These are phyloP conservation scores for Psococerastis gibbosa DNA, from an alignment of 2,888 invertebrate genomes.

Conservation along the genomic window DNA sequence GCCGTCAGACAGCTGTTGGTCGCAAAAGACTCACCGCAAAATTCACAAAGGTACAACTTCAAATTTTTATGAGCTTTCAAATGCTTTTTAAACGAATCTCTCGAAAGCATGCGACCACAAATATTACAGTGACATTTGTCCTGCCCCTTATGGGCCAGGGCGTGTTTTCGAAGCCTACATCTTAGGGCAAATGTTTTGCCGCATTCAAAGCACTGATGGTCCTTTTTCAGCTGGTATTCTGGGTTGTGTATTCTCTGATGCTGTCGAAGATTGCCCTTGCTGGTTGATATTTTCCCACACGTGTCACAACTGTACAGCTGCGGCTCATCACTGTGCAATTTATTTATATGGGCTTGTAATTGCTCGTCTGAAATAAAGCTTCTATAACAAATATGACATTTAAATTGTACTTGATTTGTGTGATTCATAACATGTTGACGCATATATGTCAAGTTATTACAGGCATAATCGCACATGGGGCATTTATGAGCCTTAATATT, in stretches of 20 bases:
- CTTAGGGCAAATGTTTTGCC: slow-evolving; percentile 5
- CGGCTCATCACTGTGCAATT: slow-evolving; percentile 5
- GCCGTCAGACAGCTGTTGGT: slow-evolving; percentile 13
- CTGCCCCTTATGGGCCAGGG: slow-evolving; percentile 3
- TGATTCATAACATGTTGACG: slow-evolving; percentile 8
- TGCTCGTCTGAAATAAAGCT: slow-evolving; percentile 5
- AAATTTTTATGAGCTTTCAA: slow-evolving; percentile 27
- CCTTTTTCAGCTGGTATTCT: slow-evolving; percentile 3
- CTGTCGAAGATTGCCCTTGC: slow-evolving; percentile 7
- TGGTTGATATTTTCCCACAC: slow-evolving; percentile 8
- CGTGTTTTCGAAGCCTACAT: not conserved
- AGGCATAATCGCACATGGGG: slow-evolving; percentile 9
- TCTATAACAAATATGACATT: slow-evolving; percentile 10
- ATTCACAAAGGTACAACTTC: slow-evolving; percentile 22
- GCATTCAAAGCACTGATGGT: slow-evolving; percentile 6
- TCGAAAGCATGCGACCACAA: slow-evolving; percentile 1
- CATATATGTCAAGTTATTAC: slow-evolving; percentile 8
- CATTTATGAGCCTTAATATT: slow-evolving; percentile 6
- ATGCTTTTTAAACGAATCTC: slow-evolving; percentile 19
- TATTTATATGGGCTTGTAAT: slow-evolving; percentile 10
- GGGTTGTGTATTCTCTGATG: slow-evolving; percentile 8
- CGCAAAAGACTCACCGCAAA: slow-evolving; percentile 25
- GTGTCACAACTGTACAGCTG: slow-evolving; percentile 3
- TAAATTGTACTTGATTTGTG: slow-evolving; percentile 8
- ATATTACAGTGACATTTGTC: slow-evolving; percentile 4